Evolutionary conservation across 2,888 invertebrate species (phyloP), one percentile per base, ranked within the genome.

Genomic region (Lepidochitona cinerea): DNA sequence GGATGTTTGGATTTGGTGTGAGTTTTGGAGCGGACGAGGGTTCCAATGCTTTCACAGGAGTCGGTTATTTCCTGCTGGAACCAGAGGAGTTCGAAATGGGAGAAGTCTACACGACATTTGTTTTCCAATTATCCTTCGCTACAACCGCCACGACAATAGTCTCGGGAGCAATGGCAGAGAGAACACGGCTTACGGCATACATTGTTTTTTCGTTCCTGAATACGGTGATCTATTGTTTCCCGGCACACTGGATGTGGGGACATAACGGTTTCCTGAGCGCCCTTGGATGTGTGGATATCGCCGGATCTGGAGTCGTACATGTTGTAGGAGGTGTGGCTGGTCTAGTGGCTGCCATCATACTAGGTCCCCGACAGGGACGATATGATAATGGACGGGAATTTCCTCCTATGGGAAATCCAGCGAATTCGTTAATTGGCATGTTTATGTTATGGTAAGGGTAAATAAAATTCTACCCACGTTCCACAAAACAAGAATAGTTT

Each of bases 191-290:
- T 26, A 77, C 77, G 2, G 81, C 88, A 14, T 90, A 90, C 76
- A 85, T 87, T 18, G 41, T 88, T 32, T 89, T 89, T 76, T 89
- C 88, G 0, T 79, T 87, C 53, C 70, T 87, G 26, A 88, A 88
- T 75, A 89, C 88, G 0, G 66, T 88, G 9, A 83, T 88, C 5
- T 89, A 86, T 76, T 89, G 89, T 52, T 86, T 90, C 26, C 91
- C 91, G 0, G 90, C 91, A 4, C 91, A 91, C 78, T 91, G 91
- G 91, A 85, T 89, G 5, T 91, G 90, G 90, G 88, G 85, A 14
- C 54, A 78, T 36, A 85, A 89, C 68, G 91, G 91, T 1, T 88
- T 82, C 72, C 75, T 84, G 9, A 29, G 71, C 0, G 69, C 67
- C 12, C 68, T 84, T 9, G 86, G 86, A 5, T 79, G 78, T 18